phyloP scores from a whole-genome alignment of 2,113 vertebrate species.

The Ovis canadensis region DNA sequence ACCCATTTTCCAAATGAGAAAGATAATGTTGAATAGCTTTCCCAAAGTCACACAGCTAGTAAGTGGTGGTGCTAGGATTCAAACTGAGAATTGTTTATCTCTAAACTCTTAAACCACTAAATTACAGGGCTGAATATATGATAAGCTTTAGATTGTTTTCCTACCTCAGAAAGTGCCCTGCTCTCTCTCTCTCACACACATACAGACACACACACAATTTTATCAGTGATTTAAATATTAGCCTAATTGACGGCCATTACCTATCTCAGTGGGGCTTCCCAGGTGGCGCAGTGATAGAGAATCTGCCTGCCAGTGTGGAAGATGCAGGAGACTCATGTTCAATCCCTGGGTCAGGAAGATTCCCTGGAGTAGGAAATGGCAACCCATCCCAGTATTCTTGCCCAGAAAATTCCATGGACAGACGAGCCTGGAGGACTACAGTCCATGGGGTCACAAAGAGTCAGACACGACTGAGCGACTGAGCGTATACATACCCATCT shows the following conservation, averaged over 20 bases:
- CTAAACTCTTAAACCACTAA: background rate
- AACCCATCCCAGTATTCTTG: background rate
- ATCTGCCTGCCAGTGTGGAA: background rate
- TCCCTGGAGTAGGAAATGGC: background rate
- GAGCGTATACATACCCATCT: background rate
- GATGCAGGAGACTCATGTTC: background rate
- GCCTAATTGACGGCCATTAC: background rate
- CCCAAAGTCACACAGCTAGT: background rate
- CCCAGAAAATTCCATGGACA: background rate
- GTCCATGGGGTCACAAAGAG: background rate
- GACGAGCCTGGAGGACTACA: background rate
- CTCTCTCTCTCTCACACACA: background rate
- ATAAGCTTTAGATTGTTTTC: background rate
- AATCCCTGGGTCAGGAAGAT: background rate
- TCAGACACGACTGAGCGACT: fast-evolving
- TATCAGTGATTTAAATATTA: background rate
- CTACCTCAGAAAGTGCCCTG: background rate
- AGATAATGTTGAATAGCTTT: background rate
- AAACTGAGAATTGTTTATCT: background rate
- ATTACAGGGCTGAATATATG: background rate
- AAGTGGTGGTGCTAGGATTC: background rate
- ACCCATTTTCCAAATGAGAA: background rate
- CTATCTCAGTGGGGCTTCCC: background rate
- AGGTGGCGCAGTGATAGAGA: background rate
- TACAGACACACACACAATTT: background rate